phyloP scores from a whole-genome alignment of 2,888 invertebrate genomes.

The Ptychoptera contaminata region DNA sequence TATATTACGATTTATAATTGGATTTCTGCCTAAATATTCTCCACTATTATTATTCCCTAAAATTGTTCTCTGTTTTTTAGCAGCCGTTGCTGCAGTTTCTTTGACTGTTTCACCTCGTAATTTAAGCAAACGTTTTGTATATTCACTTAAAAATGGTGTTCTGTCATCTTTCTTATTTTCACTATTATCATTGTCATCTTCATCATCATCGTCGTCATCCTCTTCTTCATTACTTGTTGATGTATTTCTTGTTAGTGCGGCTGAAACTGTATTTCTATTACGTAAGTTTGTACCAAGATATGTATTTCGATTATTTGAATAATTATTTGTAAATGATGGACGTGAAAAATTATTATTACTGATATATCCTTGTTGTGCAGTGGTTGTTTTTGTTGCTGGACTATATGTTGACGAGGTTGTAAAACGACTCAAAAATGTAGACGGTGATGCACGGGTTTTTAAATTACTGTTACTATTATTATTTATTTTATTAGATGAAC shows the following conservation, averaged over 20 bases:
- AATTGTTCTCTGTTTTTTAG: slow-evolving; percentile 6
- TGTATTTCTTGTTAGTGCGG: neutral
- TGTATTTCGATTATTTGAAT: too few relatives aligned
- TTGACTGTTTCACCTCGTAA: slow-evolving; percentile 15
- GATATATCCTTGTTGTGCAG: too few relatives aligned
- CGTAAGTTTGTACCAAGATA: too few relatives aligned
- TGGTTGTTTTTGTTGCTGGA: too few relatives aligned
- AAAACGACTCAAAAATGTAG: neutral
- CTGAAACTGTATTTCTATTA: neutral
- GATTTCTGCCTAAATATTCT: slow-evolving; percentile 2
- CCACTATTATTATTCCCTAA: neutral
- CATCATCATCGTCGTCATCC: slow-evolving; percentile 15
- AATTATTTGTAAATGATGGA: too few relatives aligned
- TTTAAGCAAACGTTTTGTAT: slow-evolving; percentile 37
- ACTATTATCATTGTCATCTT: slow-evolving; percentile 12
- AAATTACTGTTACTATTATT: neutral
- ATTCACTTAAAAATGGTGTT: slow-evolving; percentile 55
- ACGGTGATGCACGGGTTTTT: neutral
- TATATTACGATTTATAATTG: neutral
- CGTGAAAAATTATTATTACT: too few relatives aligned
- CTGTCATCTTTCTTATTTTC: slow-evolving; percentile 33
- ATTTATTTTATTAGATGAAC: neutral
- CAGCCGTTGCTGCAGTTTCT: slow-evolving; percentile 9
- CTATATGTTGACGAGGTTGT: too few relatives aligned
- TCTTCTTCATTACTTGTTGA: too few relatives aligned